Base-by-base conservation (phyloP, 2,888 invertebrate genomes). In the Apodemia duryi region DNA sequence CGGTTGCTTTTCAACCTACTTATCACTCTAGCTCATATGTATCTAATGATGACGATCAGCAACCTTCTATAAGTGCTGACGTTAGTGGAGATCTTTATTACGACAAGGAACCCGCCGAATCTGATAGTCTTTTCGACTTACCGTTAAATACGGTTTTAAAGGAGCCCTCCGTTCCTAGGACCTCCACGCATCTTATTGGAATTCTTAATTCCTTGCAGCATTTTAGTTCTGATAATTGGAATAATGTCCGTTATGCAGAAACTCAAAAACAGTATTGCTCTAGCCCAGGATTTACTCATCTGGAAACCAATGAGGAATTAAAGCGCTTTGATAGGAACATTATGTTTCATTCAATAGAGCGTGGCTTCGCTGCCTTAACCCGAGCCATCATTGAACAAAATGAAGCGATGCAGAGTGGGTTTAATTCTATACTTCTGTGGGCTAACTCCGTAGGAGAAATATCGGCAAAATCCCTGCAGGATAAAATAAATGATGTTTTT, bases 311-410 rank as follows among this genome's bases (percentile, higher is more conserved):
- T 65, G 68, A 72, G 32, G 68, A 71, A 38, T 49, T 69, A 13
- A 61, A 64, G 54, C 57, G 63, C 35, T 66, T 71, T 28, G 67
- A 68, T 13, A 64, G 65, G 28, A 57, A 57, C 11, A 57, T 4
- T 11, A 54, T 54, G 54, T 32, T 57, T 57, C 28, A 32, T 6
- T 57, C 32, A 63, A 67, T 68, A 62, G 70, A 70, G 65, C 69
- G 68, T 61, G 71, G 68, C 51, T 69, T 68, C 61, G 70, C 71
- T 10, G 69, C 70, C 1, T 63, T 70, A 54, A 68, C 70, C 0
- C 69, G 70, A 63, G 71, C 69, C 0, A 51, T 71, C 54, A 62
- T 72, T n/a, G 66, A 67, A 54, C 69, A 70, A 54, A 71, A 70
- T 46, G 66, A 70, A 38, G 35, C n/a, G 11, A 61, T 67, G 5